A percentile compares a stretch with the other conserved stretches of the same genome.
phyloP scores from a whole-genome alignment of 1,140 invertebrate genomes.

The Leguminivora glycinivorella region DNA sequence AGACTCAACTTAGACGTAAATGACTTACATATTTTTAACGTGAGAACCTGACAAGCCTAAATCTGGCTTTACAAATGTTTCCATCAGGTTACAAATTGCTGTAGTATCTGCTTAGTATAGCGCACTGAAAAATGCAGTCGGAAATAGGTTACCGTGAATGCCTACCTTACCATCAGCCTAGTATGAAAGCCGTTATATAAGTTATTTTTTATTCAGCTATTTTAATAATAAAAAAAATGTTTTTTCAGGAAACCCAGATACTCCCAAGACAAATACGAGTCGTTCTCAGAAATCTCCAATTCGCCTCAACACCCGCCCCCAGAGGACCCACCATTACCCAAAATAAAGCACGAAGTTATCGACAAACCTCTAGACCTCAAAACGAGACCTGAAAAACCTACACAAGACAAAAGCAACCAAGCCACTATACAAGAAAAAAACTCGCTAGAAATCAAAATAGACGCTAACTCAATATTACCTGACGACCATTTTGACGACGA shows the following conservation, averaged over 20 bases:
- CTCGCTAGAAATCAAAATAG: constrained; percentile 62
- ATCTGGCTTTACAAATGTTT: no score
- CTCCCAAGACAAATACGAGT: constrained; percentile 70
- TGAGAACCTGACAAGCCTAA: no score
- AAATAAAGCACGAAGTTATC: constrained; percentile 51
- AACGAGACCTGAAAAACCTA: constrained; percentile 58
- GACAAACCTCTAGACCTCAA: constrained; percentile 65
- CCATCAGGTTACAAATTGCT: no score
- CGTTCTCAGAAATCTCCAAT: constrained; percentile 65
- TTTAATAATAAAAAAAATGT: neutral
- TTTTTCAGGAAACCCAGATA: constrained; percentile 65
- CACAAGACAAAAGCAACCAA: constrained; percentile 58
- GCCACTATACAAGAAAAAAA: constrained; percentile 48
- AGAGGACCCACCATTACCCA: constrained; percentile 53
- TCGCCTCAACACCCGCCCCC: constrained; percentile 62
- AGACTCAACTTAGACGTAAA: no score
- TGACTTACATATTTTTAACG: no score
- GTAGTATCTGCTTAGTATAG: no score
- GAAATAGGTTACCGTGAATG: no score
- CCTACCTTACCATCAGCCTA: no score
- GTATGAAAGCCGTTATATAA: no score
- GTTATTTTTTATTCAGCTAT: neutral
- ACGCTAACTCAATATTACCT: constrained; percentile 62
- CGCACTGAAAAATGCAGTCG: no score
- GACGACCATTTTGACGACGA: constrained; percentile 70